A percentile compares a stretch with the other conserved stretches of the same genome.
Conservation (phyloP, 2,113 vertebrate genomes). For the Rhinoptilus africanus region DNA sequence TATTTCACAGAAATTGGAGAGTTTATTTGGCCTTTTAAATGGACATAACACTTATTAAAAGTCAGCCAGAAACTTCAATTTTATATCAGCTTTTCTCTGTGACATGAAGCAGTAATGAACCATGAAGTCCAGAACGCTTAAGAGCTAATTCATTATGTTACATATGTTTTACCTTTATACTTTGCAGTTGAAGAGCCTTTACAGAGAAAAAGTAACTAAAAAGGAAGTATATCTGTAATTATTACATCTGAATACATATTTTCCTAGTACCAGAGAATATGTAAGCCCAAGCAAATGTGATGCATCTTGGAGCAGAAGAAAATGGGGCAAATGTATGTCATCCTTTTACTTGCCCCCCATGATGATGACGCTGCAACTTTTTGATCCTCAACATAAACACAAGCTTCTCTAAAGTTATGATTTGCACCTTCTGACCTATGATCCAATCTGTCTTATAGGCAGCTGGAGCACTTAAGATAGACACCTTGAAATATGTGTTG, state of each 20-base stretch:
- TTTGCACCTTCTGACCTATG: neutral
- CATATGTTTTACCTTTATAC: neutral
- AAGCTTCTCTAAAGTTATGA: neutral
- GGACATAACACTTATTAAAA: slow-evolving; percentile 9
- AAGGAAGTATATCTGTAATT: neutral
- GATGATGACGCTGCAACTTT: neutral
- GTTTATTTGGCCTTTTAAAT: slow-evolving; percentile 35
- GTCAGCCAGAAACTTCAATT: neutral
- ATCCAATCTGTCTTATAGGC: neutral
- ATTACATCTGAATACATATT: neutral
- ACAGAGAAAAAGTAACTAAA: neutral
- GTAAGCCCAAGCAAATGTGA: neutral
- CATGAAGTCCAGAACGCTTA: neutral
- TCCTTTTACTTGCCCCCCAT: neutral
- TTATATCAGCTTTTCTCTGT: slow-evolving; percentile 9
- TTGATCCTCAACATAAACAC: neutral
- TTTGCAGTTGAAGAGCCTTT: neutral
- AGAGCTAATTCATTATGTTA: neutral
- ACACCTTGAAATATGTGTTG: neutral
- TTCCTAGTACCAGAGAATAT: neutral
- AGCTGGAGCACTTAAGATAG: neutral
- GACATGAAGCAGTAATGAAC: neutral
- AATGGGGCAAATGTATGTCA: neutral
- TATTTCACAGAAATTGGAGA: neutral
- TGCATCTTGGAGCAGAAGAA: neutral